A percentile compares a stretch with the other conserved stretches of the same genome.
Evolutionary conservation across 1,140 invertebrate species (phyloP).

Genomic region (Drosophila pseudoananassae): DNA sequence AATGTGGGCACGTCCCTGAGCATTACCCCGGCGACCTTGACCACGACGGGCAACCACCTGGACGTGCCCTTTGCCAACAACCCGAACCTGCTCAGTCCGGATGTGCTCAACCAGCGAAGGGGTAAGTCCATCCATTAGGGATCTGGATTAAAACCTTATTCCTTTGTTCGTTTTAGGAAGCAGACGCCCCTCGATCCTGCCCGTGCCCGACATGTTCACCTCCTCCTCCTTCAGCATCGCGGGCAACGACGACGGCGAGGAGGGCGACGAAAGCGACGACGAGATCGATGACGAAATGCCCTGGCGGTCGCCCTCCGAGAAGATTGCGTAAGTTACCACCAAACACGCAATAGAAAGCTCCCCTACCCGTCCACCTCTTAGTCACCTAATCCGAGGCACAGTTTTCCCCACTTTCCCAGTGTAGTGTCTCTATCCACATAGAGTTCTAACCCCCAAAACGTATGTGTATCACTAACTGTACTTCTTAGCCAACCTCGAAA

Average conservation of each 20-base stretch:
- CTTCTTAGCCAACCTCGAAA: conserved; percentile 15
- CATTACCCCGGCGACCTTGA: conserved; percentile 61
- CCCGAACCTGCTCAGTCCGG: conserved; percentile 92
- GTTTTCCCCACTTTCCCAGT: conserved; percentile 18
- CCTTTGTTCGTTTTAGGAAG: conserved; percentile 86
- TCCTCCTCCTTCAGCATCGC: conserved; percentile 90
- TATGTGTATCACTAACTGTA: conserved; percentile 49
- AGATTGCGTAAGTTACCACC: conserved; percentile 91
- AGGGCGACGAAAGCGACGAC: conserved; percentile 93
- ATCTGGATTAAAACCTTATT: background rate
- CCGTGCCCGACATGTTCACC: conserved; percentile 94
- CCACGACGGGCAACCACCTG: conserved; percentile 88
- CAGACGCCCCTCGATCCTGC: conserved; percentile 92
- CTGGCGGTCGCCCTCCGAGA: conserved; percentile 94
- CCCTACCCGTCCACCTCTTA: background rate
- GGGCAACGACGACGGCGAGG: conserved; percentile 89
- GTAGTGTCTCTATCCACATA: conserved; percentile 50
- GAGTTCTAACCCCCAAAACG: conserved; percentile 28
- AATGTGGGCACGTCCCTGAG: conserved; percentile 61
- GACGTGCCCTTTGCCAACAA: conserved; percentile 91
- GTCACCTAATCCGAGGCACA: conserved; percentile 52
- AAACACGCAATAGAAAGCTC: background rate
- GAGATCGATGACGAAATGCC: conserved; percentile 95
- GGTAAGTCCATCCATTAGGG: conserved; percentile 84
- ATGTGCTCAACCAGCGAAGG: conserved; percentile 90